Evolutionary conservation across 2,113 vertebrate genomes (phyloP).

Genomic region (Sorex fumeus): DNA sequence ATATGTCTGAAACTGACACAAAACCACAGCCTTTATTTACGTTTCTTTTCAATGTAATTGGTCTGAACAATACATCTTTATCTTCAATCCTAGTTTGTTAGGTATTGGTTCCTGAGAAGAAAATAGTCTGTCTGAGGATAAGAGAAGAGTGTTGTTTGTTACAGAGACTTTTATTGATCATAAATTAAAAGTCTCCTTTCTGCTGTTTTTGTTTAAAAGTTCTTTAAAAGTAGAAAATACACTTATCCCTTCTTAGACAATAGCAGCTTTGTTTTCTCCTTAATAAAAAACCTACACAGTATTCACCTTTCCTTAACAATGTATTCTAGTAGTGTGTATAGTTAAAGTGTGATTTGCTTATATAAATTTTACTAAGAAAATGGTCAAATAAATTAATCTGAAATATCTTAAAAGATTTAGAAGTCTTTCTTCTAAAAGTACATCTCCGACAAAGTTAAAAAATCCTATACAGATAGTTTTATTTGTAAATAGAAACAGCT

Average conservation of each 20-base stretch:
- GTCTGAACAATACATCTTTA: constrained; percentile 54
- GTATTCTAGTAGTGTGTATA: neutral
- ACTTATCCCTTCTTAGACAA: constrained; percentile 55
- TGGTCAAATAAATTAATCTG: constrained; percentile 59
- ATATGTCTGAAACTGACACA: constrained; percentile 70
- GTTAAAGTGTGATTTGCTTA: constrained; percentile 28
- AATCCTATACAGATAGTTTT: neutral
- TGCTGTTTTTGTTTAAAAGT: constrained; percentile 9
- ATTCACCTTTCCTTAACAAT: constrained; percentile 61
- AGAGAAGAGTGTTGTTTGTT: constrained; percentile 70
- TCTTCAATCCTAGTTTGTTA: constrained; percentile 57
- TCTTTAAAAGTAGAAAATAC: constrained; percentile 62
- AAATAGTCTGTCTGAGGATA: constrained; percentile 53
- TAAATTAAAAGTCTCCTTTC: constrained; percentile 60
- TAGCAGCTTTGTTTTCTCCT: constrained; percentile 1
- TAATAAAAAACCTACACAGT: constrained; percentile 56
- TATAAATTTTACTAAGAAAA: neutral
- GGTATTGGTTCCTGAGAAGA: constrained; percentile 19
- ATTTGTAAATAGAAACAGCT: neutral
- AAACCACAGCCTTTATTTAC: constrained; percentile 73
- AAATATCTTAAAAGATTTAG: neutral
- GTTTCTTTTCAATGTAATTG: constrained; percentile 65
- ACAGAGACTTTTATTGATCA: constrained; percentile 35
- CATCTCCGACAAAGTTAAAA: too few species aligned
- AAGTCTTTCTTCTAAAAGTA: neutral